Percentiles rank a stretch among this genome's conserved stretches.
phyloP scores from a whole-genome alignment of 2,113 vertebrate genomes.

The Ibidorhyncha struthersii region DNA sequence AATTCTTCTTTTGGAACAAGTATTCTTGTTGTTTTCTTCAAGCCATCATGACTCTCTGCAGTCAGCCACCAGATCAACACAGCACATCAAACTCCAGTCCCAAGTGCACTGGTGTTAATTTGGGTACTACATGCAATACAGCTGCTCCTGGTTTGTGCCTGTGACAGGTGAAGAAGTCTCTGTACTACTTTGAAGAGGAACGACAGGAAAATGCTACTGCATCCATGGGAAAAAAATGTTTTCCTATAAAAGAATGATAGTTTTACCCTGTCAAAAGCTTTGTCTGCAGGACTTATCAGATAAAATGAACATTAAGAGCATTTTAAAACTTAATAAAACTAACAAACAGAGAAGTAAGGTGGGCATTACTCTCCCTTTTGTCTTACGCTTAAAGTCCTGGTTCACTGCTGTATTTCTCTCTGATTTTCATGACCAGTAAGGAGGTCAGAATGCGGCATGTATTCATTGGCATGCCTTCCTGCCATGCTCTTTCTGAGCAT shows the following conservation, averaged over 20 bases:
- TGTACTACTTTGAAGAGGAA: not conserved
- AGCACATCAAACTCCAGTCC: not conserved
- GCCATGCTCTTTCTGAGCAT: not conserved
- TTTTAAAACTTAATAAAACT: not conserved
- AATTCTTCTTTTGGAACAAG: not conserved
- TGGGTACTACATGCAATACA: not conserved
- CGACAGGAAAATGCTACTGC: not conserved
- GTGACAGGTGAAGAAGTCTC: not conserved
- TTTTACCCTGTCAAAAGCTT: not conserved
- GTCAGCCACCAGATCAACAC: not conserved
- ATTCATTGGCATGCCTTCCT: accelerated
- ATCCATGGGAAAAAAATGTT: not conserved
- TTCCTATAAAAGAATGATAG: not conserved
- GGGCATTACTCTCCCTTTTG: not conserved
- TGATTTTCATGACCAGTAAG: not conserved
- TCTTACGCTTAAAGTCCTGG: not conserved
- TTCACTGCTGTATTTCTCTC: not conserved
- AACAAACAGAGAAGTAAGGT: not conserved
- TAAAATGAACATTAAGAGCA: not conserved
- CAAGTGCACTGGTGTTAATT: not conserved
- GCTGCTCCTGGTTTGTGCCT: not conserved
- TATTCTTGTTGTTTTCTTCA: constrained; percentile 1
- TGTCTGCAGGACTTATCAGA: not conserved
- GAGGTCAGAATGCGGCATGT: not conserved
- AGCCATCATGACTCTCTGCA: not conserved